Base-by-base conservation (phyloP, 2,113 vertebrate genomes). In the Scolopax mira region DNA sequence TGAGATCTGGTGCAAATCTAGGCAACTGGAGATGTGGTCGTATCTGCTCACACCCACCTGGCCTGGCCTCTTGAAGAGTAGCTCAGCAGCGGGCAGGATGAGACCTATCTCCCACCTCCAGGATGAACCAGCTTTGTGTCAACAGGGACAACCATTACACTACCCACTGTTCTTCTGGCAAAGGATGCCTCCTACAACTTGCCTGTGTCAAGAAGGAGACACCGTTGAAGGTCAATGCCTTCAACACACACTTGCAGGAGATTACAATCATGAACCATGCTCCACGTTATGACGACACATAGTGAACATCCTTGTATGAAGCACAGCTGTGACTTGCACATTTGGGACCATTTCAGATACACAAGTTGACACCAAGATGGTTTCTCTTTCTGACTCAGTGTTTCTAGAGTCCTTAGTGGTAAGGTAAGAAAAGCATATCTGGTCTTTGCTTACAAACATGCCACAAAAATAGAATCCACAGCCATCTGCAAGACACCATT, bases 131-230 rank as follows among this genome's bases (percentile, higher is more conserved):
- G 33, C 6, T 18, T 51, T 19, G 31, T 1, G 2, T 51, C 33
- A 70, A 65, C 22, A 64, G 10, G 46, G 33, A 35, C 17, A 60
- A 55, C 2, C 1, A 0, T 4, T 19, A 27, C 0, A 1, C 30
- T n/a, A 23, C 23, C 11, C 31, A 37, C 7, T 16, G 7, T 31
- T 27, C 35, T 60, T 13, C 48, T 48, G 44, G 17, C 22, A 78
- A 64, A 51, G 18, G 11, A n/a, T 23, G 13, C 7, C n/a, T 82
- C 42, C 60, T 52, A 58, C 49, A 52, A 44, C 51, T 8, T 54
- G 16, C 18, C 17, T 35, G 28, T 17, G 27, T 61, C 46, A 66
- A 61, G 54, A 58, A 73, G 11, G 13, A 37, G 69, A 77, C 25
- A 35, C 6, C 6, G 11, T 4, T n/a, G n/a, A 33, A 37, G 66